Evolutionary conservation across 2,888 invertebrate genomes (phyloP).

Genomic region (Tyria jacobaeae): DNA sequence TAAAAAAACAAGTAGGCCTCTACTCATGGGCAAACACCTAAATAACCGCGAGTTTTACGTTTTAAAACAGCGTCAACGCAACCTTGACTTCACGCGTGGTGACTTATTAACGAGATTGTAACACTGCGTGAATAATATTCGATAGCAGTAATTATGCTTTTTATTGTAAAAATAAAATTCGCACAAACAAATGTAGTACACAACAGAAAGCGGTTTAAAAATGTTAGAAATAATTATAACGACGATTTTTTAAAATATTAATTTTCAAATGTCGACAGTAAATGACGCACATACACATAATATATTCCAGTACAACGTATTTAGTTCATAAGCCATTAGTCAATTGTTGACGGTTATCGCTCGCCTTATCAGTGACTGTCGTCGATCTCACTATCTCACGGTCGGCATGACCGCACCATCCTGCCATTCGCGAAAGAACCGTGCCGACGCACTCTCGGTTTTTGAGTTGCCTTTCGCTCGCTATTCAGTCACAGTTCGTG

Average conservation of each 20-base stretch:
- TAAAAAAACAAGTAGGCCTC: slow-evolving; percentile 47
- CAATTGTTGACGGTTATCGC: slow-evolving; percentile 68
- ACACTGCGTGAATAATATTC: slow-evolving; percentile 44
- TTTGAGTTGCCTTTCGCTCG: slow-evolving; percentile 79
- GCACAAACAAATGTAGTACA: too few species aligned
- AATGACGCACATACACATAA: not conserved
- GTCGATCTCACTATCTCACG: slow-evolving; percentile 80
- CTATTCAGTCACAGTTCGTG: slow-evolving; percentile 69
- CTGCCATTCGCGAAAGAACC: slow-evolving; percentile 78
- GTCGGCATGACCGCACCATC: slow-evolving; percentile 70
- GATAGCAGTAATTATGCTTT: slow-evolving; percentile 44
- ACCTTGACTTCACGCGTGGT: slow-evolving; percentile 60
- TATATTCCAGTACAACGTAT: slow-evolving; percentile 25
- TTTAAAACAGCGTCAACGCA: slow-evolving; percentile 55
- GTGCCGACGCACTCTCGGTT: slow-evolving; percentile 80
- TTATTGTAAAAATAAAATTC: too few species aligned
- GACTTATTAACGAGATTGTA: slow-evolving; percentile 58
- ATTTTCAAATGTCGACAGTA: not conserved
- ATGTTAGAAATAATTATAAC: too few species aligned
- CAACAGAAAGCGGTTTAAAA: too few species aligned
- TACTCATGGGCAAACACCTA: slow-evolving; percentile 56
- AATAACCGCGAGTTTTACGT: slow-evolving; percentile 54
- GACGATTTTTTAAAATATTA: too few species aligned
- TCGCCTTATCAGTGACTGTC: slow-evolving; percentile 73
- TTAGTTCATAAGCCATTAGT: slow-evolving; percentile 50